Evolutionary conservation across 2,888 invertebrate genomes (phyloP).

Genomic region (Pheosia gnoma): DNA sequence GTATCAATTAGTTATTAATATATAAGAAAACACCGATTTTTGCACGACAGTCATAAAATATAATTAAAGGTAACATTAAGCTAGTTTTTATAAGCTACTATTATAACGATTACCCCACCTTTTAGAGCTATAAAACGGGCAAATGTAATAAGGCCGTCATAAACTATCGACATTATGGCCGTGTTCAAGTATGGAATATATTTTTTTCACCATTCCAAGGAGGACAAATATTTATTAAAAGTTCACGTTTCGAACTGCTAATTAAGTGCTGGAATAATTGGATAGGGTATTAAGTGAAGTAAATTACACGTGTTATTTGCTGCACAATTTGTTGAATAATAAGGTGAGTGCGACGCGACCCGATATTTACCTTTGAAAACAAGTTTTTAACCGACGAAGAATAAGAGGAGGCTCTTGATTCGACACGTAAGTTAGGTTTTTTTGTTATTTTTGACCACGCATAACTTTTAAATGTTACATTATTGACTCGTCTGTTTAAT

Average conservation of each 20-base stretch:
- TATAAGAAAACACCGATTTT: no score
- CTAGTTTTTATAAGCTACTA: no score
- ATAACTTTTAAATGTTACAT: conserved; percentile 21
- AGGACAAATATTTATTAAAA: conserved; percentile 24
- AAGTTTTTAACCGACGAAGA: conserved; percentile 15
- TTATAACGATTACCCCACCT: neutral
- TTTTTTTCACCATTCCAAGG: conserved; percentile 22
- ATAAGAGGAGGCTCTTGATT: no score
- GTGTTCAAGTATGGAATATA: conserved; percentile 1
- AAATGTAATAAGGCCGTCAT: neutral
- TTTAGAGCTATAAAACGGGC: neutral
- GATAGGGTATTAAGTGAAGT: conserved; percentile 26
- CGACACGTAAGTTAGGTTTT: no score
- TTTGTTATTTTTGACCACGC: no score
- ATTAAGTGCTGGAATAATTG: conserved; percentile 36
- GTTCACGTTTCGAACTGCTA: conserved; percentile 26
- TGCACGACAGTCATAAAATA: no score
- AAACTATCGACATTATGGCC: neutral
- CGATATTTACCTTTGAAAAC: conserved; percentile 27
- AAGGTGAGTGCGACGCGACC: conserved; percentile 9
- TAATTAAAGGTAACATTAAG: no score
- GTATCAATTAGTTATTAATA: no score
- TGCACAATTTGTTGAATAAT: conserved; percentile 20
- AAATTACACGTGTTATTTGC: conserved; percentile 31
- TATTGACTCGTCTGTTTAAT: conserved; percentile 16